phyloP scores from a whole-genome alignment of 2,888 invertebrate genomes.

The Agapostemon virescens region DNA sequence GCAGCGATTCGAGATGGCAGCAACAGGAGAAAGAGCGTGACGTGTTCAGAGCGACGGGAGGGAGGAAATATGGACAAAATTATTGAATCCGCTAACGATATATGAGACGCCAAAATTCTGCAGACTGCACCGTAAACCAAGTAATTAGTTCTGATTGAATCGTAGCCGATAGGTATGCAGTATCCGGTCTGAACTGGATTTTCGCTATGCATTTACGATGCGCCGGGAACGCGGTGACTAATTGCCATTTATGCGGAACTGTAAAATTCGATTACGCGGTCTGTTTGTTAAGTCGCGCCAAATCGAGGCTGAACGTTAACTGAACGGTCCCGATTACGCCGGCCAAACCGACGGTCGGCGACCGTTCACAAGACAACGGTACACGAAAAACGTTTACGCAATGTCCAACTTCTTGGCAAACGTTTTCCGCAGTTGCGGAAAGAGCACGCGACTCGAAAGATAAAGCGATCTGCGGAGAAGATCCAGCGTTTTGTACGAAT shows the following conservation, averaged over 20 bases:
- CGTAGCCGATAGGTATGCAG: slow-evolving; percentile 27
- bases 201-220: slow-evolving; percentile 44
- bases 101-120: slow-evolving; percentile 39
- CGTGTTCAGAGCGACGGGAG: neutral
- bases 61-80: neutral
- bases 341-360: neutral
- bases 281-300: slow-evolving; percentile 45
- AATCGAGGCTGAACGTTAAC: slow-evolving; percentile 9
- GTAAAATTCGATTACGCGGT: slow-evolving; percentile 45
- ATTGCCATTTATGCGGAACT: slow-evolving; percentile 47
- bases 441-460: neutral
- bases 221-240: slow-evolving; percentile 28
- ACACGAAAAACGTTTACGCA: neutral
- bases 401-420: neutral
- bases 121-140: slow-evolving; percentile 33
- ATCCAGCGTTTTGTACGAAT: neutral
- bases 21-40: neutral
- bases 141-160: slow-evolving; percentile 57
- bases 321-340: neutral
- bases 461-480: neutral
- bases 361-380: neutral
- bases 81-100: slow-evolving; percentile 35
- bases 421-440: neutral
- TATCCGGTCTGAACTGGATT: slow-evolving; percentile 23
- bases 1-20: neutral